Evolutionary conservation across 1,140 invertebrate genomes (phyloP), one percentile per base, ranked within the genome.

Genomic region (Drosophila trapezifrons): DNA sequence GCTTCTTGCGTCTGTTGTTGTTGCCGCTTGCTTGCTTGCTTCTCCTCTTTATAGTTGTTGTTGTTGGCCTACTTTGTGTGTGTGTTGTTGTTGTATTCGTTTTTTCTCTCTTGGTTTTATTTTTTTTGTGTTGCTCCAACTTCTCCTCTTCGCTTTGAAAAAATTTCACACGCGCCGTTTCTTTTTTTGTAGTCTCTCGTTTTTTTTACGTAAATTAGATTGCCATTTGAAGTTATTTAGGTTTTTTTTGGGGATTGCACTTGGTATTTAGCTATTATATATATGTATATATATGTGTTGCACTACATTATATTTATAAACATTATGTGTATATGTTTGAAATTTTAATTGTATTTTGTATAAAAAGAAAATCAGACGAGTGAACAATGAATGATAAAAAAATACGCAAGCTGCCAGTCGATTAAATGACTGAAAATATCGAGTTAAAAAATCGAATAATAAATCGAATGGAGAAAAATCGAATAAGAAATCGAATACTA

Each of bases 111-210:
- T 46, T 10, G 35, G 13, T 37, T 54, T 54, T 37, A 40, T 40
- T 45, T 63, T 71, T 59, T 52, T 83, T 60, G 52, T 77, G 57
- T 65, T 78, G 82, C 65, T 73, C 73, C 82, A 81, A 83, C 81
- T 84, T 82, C 83, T 82, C 71, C 75, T 76, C 76, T 72, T 72
- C 65, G 80, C 51, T 84, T 84, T 4, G 82, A 77, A 81, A 83
- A 76, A 85, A 85, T 87, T 86, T 86, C 83, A 86, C 83, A 86
- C 83, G 83, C 83, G 83, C 79, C 76, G 80, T 86, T 89, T 86
- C 71, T 80, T 80, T 76, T 70, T 80, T 20, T 67, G 60, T 75
- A 70, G 81, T 55, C 64, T 65, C 51, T 71, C 67, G 49, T 59
- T 60, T 78, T 66, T 66, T 71, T 87, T 86, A 86, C 83, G 79